A percentile compares a stretch with the other conserved stretches of the same genome.
Evolutionary conservation across 2,113 vertebrate species (phyloP).

Genomic region (Bubo blakistoni): DNA sequence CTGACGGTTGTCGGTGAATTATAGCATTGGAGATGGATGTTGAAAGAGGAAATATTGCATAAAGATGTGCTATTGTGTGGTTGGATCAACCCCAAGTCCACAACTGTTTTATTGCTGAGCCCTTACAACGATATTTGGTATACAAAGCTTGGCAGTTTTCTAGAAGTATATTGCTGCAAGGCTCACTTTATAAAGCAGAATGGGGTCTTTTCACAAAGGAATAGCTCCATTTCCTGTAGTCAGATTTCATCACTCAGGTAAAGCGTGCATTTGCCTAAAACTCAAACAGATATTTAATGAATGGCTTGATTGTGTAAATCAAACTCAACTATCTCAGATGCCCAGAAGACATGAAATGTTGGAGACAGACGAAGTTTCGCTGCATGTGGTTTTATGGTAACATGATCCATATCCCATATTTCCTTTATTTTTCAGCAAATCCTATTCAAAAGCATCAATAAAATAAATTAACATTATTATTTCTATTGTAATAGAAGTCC

Average conservation of each 20-base stretch:
- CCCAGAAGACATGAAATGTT: slow-evolving; percentile 69
- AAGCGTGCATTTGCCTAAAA: slow-evolving; percentile 54
- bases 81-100: slow-evolving; percentile 49
- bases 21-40: slow-evolving; percentile 5
- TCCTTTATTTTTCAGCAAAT: slow-evolving; percentile 40
- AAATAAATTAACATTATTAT: slow-evolving; percentile 33
- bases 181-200: slow-evolving; percentile 51
- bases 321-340: slow-evolving; percentile 3
- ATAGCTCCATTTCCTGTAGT: slow-evolving; percentile 40
- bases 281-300: slow-evolving; percentile 63
- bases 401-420: slow-evolving; percentile 25
- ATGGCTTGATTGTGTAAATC: slow-evolving; percentile 64
- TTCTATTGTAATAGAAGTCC: slow-evolving; percentile 22
- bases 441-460: slow-evolving; percentile 51
- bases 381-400: slow-evolving; percentile 43
- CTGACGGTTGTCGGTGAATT: slow-evolving; percentile 9
- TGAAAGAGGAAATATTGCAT: slow-evolving; percentile 55
- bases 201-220: slow-evolving; percentile 52
- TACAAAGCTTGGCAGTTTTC: slow-evolving; percentile 36
- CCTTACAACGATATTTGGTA: neutral
- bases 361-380: slow-evolving; percentile 45
- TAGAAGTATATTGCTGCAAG: slow-evolving; percentile 50
- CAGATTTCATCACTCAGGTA: slow-evolving; percentile 71
- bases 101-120: slow-evolving; percentile 24
- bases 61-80: slow-evolving; percentile 43